These are phyloP conservation scores for Mylabris sibirica DNA, from an alignment of 2,888 invertebrate species.

Conservation along the genomic window DNA sequence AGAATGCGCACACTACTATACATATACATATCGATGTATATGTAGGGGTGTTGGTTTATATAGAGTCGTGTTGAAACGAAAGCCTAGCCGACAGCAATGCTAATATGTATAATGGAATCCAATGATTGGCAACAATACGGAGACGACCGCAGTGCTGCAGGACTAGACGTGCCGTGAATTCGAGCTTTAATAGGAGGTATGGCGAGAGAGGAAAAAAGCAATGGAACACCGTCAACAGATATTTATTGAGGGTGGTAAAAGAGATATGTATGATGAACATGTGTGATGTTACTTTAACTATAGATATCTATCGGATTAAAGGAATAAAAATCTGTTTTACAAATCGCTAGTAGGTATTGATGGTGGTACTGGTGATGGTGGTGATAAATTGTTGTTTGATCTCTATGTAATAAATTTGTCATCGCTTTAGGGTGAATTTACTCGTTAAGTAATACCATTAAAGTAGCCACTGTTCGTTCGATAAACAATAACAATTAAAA, in stretches of 20 bases:
- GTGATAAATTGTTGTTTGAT: neutral
- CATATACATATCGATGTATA: neutral
- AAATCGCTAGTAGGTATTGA: neutral
- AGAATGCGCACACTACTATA: neutral
- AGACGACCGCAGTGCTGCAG: constrained; percentile 39
- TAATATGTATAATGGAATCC: constrained; percentile 39
- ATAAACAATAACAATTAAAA: constrained; percentile 41
- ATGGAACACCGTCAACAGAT: constrained; percentile 28
- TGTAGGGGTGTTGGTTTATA: neutral
- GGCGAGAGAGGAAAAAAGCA: neutral
- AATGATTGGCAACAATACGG: constrained; percentile 45
- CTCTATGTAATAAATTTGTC: constrained; percentile 21
- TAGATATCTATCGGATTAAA: neutral
- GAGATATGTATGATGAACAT: too few species aligned
- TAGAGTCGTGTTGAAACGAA: constrained; percentile 20
- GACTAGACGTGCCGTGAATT: constrained; percentile 40
- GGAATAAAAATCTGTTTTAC: neutral
- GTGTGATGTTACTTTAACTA: neutral
- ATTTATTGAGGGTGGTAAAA: constrained; percentile 2
- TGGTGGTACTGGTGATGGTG: neutral
- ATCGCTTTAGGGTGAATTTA: constrained; percentile 22
- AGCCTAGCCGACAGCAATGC: constrained; percentile 39
- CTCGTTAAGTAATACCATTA: constrained; percentile 35
- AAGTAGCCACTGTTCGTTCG: constrained; percentile 39
- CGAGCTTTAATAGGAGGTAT: constrained; percentile 17